Conservation (phyloP, 2,113 vertebrate genomes). For the Actinemys pallida region DNA sequence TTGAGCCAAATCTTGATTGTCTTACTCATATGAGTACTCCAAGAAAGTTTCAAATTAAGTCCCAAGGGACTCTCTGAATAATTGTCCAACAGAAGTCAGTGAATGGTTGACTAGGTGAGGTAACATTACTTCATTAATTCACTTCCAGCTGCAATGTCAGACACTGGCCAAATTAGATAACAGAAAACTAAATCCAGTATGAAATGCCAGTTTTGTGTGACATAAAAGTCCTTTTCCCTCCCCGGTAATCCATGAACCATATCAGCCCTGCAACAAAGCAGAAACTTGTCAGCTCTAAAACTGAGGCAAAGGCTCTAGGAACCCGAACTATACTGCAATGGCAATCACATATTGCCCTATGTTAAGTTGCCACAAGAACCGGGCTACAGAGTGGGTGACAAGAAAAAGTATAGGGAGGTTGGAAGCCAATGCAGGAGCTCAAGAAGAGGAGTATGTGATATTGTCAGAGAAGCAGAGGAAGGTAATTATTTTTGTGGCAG, state of each 20-base stretch:
- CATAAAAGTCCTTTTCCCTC: slow-evolving; percentile 55
- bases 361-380: neutral
- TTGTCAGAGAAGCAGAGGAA: neutral
- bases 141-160: slow-evolving; percentile 61
- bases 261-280: neutral
- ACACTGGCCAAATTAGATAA: slow-evolving; percentile 62
- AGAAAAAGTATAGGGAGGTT: neutral
- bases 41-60: slow-evolving; percentile 16
- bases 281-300: slow-evolving; percentile 15
- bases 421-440: slow-evolving; percentile 5
- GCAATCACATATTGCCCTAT: neutral
- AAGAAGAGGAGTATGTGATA: neutral
- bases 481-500: neutral
- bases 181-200: slow-evolving; percentile 60
- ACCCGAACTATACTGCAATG: neutral
- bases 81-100: slow-evolving; percentile 42
- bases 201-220: slow-evolving; percentile 36
- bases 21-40: slow-evolving; percentile 7
- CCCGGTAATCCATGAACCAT: slow-evolving; percentile 22
- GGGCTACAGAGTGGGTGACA: neutral
- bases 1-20: neutral
- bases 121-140: slow-evolving; percentile 67
- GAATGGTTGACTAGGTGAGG: slow-evolving; percentile 51
- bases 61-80: slow-evolving; percentile 35
- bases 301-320: neutral